Evolutionary conservation across 1,140 invertebrate genomes (phyloP), one percentile per base, ranked within the genome.

Genomic region (Drosophila saltans): DNA sequence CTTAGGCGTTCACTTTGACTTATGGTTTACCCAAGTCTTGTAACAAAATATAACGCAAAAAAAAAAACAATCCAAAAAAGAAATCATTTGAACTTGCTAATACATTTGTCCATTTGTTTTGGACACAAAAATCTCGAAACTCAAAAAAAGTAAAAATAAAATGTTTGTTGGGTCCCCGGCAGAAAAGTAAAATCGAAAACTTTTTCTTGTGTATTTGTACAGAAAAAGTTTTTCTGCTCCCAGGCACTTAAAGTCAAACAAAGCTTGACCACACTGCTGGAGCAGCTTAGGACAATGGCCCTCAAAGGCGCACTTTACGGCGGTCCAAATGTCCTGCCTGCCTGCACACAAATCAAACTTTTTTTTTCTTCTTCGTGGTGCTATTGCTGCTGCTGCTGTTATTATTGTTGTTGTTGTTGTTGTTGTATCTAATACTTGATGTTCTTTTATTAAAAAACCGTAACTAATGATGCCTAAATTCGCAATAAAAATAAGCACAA

Each of bases 391-490:
- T 16, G 1, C 16, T 48, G 16, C 16, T 45, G 43, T 3, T 45
- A n/a, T 45, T 45, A 2, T 7, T 48, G 28, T 30, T 52, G 16
- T 52, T 9, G 45, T 52, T 26, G 45, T 26, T 52, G 45, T 48
- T 48, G 45, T 52, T 64, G 67, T 55, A 60, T 72, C 66, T 72
- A 59, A 68, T 68, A 76, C 62, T 83, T 72, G 64, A 74, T 79
- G 80, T 78, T 67, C 81, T 88, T 83, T 88, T 88, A 88, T 89
- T 89, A 88, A 88, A 89, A 88, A 88, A 81, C 78, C 85, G 85
- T 88, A 89, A 88, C 84, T 89, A 88, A 88, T 88, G 84, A 88
- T 88, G 84, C 84, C 84, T 89, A 88, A 88, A 88, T 89, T 88
- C 85, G 80, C 84, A 89, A 89, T 89, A 89, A 88, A 88, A 88